phyloP scores from a whole-genome alignment of 53 echinoderm and acorn worm species.

The Hippasteria phrygiana region DNA sequence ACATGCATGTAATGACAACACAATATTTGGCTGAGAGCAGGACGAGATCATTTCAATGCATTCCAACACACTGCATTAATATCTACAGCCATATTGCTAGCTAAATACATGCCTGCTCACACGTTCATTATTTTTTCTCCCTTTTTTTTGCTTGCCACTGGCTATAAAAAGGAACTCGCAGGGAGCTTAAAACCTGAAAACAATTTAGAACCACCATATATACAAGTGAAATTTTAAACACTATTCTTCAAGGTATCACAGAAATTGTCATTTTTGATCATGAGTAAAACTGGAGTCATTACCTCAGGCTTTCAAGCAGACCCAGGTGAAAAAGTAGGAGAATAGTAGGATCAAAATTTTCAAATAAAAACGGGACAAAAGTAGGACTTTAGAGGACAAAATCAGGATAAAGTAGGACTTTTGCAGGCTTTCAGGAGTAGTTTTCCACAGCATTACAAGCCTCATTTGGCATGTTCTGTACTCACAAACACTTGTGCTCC shows the following conservation, averaged over 20 bases:
- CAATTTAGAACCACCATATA: background rate
- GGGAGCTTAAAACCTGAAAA: too few species aligned
- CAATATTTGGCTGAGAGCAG: background rate
- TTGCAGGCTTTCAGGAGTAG: too few species aligned
- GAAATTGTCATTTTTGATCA: background rate
- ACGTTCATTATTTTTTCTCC: background rate
- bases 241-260: background rate
- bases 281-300: too few species aligned
- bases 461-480: too few species aligned
- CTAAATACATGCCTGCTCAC: background rate
- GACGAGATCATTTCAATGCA: background rate
- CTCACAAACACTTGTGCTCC: too few species aligned
- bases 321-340: too few species aligned
- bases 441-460: too few species aligned
- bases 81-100: slow-evolving; percentile 3
- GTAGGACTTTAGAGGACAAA: too few species aligned
- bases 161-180: background rate
- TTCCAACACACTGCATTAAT: background rate
- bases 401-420: too few species aligned
- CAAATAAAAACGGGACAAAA: too few species aligned
- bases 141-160: background rate
- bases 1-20: slow-evolving; percentile 9
- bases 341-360: too few species aligned
- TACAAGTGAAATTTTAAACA: background rate
- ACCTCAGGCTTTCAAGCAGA: too few species aligned